Conservation (phyloP, 2,797 vertebrate genomes). For the Serranus cabrilla region DNA sequence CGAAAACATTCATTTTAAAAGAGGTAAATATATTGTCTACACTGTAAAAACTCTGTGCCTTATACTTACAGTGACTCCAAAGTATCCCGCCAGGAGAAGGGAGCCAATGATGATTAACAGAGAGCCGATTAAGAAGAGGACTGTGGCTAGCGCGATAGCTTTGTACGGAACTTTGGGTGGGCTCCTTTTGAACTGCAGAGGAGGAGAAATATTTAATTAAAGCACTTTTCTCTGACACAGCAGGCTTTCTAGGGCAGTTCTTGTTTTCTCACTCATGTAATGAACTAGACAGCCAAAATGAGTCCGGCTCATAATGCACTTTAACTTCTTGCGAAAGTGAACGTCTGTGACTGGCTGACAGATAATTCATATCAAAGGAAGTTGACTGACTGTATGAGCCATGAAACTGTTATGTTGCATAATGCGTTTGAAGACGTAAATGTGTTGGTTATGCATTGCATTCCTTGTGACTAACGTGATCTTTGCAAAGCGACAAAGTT, state of each 20-base stretch:
- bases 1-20: conserved; percentile 10
- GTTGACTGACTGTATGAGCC: neutral
- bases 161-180: conserved; percentile 98
- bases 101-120: conserved; percentile 94
- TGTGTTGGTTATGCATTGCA: neutral
- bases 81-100: conserved; percentile 94
- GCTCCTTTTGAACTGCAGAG: conserved; percentile 93
- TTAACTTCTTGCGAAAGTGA: neutral
- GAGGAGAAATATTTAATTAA: conserved; percentile 55
- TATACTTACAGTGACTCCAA: conserved; percentile 92
- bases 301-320: neutral
- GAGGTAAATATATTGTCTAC: neutral
- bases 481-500: neutral
- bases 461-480: neutral
- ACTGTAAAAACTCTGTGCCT: neutral
- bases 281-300: neutral
- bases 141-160: conserved; percentile 92
- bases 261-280: conserved; percentile 9
- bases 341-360: neutral
- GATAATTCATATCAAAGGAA: neutral
- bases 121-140: conserved; percentile 95
- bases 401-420: neutral
- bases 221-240: conserved; percentile 33
- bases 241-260: neutral
- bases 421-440: neutral